Evolutionary conservation across 1,140 invertebrate genomes (phyloP).

Genomic region (Triops cancriformis): DNA sequence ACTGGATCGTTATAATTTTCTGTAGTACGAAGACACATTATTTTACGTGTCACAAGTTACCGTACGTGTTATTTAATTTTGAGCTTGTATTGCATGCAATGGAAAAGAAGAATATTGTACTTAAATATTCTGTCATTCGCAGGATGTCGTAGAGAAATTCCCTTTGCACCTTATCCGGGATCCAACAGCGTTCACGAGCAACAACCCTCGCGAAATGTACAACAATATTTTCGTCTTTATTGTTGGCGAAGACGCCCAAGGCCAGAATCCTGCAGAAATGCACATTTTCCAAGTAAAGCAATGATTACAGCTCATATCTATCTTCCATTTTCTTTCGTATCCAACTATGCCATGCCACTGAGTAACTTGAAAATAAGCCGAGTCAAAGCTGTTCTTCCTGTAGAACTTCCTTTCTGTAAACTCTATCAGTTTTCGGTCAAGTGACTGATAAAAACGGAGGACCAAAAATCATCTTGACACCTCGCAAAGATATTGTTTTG

Average conservation of each 20-base stretch:
- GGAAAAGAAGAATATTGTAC: too few relatives aligned
- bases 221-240: constrained; percentile 98
- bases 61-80: too few relatives aligned
- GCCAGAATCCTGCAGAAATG: constrained; percentile 72
- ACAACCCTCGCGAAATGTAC: constrained; percentile 92
- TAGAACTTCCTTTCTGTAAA: not conserved
- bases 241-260: constrained; percentile 50
- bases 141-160: constrained; percentile 93
- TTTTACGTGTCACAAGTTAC: too few relatives aligned
- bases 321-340: not conserved
- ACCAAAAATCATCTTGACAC: not conserved
- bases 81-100: constrained; percentile 14
- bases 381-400: too few relatives aligned
- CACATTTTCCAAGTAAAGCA: constrained; percentile 89
- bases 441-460: constrained; percentile 12
- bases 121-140: constrained; percentile 35
- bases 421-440: constrained; percentile 6
- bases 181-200: constrained; percentile 92
- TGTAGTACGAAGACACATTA: too few relatives aligned
- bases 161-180: constrained; percentile 83
- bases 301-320: not conserved
- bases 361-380: too few relatives aligned
- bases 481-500: not conserved
- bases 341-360: too few relatives aligned
- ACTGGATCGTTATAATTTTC: too few relatives aligned